Evolutionary conservation across 2,113 vertebrate species (phyloP).

Genomic region (Catharus fuscescens): DNA sequence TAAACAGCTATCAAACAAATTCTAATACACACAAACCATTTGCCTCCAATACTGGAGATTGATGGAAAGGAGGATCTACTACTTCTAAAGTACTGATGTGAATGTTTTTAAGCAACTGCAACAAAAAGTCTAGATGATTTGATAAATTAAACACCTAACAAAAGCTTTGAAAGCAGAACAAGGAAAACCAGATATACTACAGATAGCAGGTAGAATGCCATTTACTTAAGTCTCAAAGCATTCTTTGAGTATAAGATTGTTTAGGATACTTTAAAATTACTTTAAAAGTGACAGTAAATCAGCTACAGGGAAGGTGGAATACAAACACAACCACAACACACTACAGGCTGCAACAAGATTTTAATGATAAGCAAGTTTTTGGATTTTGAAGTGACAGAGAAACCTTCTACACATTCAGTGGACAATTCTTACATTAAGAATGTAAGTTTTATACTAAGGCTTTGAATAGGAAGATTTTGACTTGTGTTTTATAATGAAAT

Average conservation of each 20-base stretch:
- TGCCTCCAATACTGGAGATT: not conserved
- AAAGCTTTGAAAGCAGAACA: not conserved
- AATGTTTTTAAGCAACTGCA: not conserved
- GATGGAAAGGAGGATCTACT: not conserved
- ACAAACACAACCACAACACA: not conserved
- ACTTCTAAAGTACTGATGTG: not conserved
- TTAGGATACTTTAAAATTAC: not conserved
- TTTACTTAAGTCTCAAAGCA: not conserved
- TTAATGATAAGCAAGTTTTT: not conserved
- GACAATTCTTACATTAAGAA: not conserved
- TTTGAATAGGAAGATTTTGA: not conserved
- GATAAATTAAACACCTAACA: not conserved
- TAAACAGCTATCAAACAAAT: not conserved
- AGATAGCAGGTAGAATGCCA: not conserved
- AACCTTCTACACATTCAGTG: not conserved
- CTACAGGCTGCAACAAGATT: not conserved
- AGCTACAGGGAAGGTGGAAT: not conserved
- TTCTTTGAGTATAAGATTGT: not conserved
- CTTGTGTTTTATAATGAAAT: not conserved
- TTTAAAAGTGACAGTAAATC: not conserved
- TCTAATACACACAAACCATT: not conserved
- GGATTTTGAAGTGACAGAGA: not conserved
- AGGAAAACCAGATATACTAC: not conserved
- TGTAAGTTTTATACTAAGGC: not conserved
- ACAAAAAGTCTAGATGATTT: not conserved